These are phyloP conservation scores for Scaptomyza montana DNA, from an alignment of 1,140 invertebrate species.

Conservation along the genomic window DNA sequence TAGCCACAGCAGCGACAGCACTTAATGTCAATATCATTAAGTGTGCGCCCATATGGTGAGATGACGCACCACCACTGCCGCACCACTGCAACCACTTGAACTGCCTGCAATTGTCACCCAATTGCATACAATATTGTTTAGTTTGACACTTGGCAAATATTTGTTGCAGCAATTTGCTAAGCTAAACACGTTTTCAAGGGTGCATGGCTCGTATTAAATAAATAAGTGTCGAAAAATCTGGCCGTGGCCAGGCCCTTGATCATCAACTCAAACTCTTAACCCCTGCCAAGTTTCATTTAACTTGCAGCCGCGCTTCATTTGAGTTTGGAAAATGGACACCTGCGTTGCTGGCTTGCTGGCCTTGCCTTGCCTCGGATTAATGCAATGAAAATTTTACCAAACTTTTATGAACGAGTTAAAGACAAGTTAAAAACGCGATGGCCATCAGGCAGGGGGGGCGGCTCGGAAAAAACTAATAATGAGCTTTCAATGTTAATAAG, in stretches of 20 bases:
- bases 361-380: slow-evolving; percentile 60
- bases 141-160: slow-evolving; percentile 64
- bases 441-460: slow-evolving; percentile 20
- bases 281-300: slow-evolving; percentile 60
- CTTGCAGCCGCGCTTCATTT: slow-evolving; percentile 34
- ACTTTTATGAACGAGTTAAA: slow-evolving; percentile 77
- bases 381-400: slow-evolving; percentile 72
- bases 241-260: background rate
- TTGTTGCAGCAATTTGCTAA: slow-evolving; percentile 73
- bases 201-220: too few relatives aligned
- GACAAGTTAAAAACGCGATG: slow-evolving; percentile 12
- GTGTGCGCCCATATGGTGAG: slow-evolving; percentile 59
- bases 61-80: slow-evolving; percentile 18
- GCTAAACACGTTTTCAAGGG: slow-evolving; percentile 55
- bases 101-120: slow-evolving; percentile 71
- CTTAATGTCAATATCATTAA: slow-evolving; percentile 80
- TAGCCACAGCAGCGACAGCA: slow-evolving; percentile 21
- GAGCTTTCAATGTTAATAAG: slow-evolving; percentile 82
- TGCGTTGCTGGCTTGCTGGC: slow-evolving; percentile 48
- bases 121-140: slow-evolving; percentile 30
- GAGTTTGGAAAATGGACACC: slow-evolving; percentile 63
- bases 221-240: too few relatives aligned
- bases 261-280: background rate
- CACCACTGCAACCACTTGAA: slow-evolving; percentile 47
- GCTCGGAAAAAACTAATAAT: slow-evolving; percentile 72